phyloP scores from a whole-genome alignment of 2,113 vertebrate species.

The Rhabdornis inornatus region DNA sequence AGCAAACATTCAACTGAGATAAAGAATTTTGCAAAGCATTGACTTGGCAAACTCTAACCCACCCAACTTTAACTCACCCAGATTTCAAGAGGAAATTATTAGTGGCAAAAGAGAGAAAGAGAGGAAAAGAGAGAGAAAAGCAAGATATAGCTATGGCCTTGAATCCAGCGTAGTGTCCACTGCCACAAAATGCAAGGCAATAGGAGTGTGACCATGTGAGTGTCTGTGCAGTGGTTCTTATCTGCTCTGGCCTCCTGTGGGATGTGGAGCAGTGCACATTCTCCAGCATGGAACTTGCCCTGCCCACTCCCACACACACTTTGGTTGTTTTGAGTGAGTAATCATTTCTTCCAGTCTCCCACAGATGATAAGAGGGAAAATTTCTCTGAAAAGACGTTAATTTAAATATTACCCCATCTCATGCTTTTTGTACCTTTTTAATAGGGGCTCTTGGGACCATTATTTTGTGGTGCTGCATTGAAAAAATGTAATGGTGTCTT shows the following conservation, averaged over 20 bases:
- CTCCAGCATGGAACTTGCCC: accelerated
- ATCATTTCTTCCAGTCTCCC: not conserved
- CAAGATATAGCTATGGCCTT: not conserved
- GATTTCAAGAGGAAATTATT: not conserved
- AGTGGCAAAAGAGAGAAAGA: not conserved
- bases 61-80: not conserved
- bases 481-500: not conserved
- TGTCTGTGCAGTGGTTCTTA: not conserved
- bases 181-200: not conserved
- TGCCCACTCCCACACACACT: not conserved
- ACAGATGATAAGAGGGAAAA: not conserved
- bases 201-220: not conserved
- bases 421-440: not conserved
- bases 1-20: not conserved
- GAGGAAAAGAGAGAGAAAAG: not conserved
- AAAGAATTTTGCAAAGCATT: not conserved
- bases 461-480: not conserved
- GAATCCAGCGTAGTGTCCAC: not conserved
- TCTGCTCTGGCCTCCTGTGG: not conserved
- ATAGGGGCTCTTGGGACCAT: not conserved
- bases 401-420: not conserved
- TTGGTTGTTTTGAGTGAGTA: not conserved
- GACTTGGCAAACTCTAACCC: not conserved
- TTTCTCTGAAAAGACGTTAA: not conserved
- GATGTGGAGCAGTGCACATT: not conserved